Evolutionary conservation across 2,797 vertebrate species (phyloP).

Genomic region (Semotilus atromaculatus): DNA sequence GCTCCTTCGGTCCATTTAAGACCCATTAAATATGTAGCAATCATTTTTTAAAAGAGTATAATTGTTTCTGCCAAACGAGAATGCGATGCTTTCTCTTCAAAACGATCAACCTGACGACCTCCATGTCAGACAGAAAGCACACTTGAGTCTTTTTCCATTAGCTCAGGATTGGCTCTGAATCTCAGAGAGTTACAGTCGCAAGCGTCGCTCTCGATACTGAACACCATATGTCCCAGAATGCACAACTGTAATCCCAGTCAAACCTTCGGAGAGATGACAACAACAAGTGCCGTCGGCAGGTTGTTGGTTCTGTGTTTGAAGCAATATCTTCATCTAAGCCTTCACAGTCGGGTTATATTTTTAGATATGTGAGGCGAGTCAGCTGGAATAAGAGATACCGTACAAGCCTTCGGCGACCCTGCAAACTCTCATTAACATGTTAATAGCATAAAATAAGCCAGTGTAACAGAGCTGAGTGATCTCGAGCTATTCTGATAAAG

Average conservation of each 20-base stretch:
- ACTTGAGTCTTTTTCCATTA: constrained; percentile 21
- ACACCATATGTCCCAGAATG: constrained; percentile 1
- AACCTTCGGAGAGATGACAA: constrained; percentile 4
- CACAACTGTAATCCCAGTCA: constrained; percentile 23
- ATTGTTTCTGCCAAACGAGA: not conserved
- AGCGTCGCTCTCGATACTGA: not conserved
- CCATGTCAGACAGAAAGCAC: constrained; percentile 1
- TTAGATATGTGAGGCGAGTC: constrained; percentile 22
- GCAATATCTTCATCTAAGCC: constrained; percentile 23
- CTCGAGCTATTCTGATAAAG: not conserved
- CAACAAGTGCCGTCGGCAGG: not conserved
- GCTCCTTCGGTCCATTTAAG: not conserved
- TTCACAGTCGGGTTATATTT: constrained; percentile 17
- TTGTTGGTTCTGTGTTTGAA: constrained; percentile 22
- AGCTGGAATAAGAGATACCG: constrained; percentile 17
- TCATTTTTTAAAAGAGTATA: not conserved
- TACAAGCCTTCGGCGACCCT: not conserved
- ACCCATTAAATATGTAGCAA: not conserved
- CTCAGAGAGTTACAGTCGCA: constrained; percentile 3
- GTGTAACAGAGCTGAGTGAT: not conserved
- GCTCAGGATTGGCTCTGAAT: not conserved
- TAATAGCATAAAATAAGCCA: constrained; percentile 22
- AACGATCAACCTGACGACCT: not conserved
- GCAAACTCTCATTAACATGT: constrained; percentile 19
- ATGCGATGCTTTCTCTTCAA: no score